Evolutionary conservation across 2,113 vertebrate species (phyloP).

Genomic region (Ramphastos sulfuratus): DNA sequence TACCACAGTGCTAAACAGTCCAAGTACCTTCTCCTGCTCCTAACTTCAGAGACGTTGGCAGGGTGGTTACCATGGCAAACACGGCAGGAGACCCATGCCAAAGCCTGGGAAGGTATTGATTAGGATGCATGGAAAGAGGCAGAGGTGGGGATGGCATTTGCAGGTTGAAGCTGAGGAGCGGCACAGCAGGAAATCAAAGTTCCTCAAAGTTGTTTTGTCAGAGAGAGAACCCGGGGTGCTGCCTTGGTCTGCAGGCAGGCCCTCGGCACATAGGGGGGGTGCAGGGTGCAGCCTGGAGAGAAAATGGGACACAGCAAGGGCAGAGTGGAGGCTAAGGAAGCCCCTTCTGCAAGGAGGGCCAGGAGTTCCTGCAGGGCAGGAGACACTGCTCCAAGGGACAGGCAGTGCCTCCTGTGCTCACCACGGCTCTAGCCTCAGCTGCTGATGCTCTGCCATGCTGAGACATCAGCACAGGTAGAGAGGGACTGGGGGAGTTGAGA

Average conservation of each 20-base stretch:
- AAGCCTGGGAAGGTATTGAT: background rate
- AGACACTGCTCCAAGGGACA: background rate
- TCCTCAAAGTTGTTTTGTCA: background rate
- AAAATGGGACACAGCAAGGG: background rate
- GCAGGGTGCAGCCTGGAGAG: background rate
- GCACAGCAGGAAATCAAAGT: background rate
- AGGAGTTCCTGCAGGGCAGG: background rate
- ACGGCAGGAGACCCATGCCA: background rate
- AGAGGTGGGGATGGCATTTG: background rate
- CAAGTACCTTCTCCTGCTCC: background rate
- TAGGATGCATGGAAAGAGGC: background rate
- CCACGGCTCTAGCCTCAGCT: background rate
- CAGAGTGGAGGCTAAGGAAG: background rate
- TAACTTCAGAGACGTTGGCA: background rate
- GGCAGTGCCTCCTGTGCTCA: background rate
- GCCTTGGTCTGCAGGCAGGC: background rate
- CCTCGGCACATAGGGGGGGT: background rate
- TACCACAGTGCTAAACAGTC: background rate
- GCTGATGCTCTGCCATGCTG: background rate
- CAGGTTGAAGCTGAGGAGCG: background rate
- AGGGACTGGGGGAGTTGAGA: background rate
- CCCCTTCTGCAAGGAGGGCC: background rate
- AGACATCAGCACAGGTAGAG: background rate
- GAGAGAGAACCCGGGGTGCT: background rate
- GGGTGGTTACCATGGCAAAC: conserved; percentile 18